Evolutionary conservation across 2,797 vertebrate species (phyloP), one percentile per base, ranked within the genome.

Genomic region (Sebastes miniatus): DNA sequence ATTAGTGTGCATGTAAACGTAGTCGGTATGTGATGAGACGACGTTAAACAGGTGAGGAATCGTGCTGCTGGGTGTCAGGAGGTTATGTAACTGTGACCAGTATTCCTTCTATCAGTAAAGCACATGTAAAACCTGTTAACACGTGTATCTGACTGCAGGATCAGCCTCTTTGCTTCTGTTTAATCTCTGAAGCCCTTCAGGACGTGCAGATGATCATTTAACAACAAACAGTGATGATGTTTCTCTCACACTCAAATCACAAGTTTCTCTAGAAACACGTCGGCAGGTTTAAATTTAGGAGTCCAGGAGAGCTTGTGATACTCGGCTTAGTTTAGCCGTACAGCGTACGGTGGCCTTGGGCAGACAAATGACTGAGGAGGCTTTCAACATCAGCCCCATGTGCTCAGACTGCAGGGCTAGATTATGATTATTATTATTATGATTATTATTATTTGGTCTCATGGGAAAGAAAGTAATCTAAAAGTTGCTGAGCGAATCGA

Each of bases 241-340:
- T 13, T 39, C 36, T 39, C 36, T 39, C 36, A 39, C 36, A 39
- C 13, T 87, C 20, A 43, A 59, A 78, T 89, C 88, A 85, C 80
- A 79, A 69, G 79, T 59, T 22, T 2, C 9, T 34, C 32, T 10
- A 34, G 9, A 34, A 29, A 13, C 58, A 5, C 74, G 20, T 75
- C 75, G 70, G 79, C 70, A 58, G 71, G 50, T 80, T 77, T 14
- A 8, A 22, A 27, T 61, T 20, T 3, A 29, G 34, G n/a, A 8
- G 9, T 69, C 20, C 31, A 43, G 56, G 64, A 3, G 4, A 78
- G 75, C 87, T 81, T 16, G 77, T 86, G 90, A 88, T 39, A 70
- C 39, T 52, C 25, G 2, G 54, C 2, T 20, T 10, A 4, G 54
- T 3, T 27, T 1, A 8, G 32, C 3, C n/a, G 1, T 66, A 22